Evolutionary conservation across 1,140 invertebrate genomes (phyloP).

Genomic region (Drosophila pectinifera): DNA sequence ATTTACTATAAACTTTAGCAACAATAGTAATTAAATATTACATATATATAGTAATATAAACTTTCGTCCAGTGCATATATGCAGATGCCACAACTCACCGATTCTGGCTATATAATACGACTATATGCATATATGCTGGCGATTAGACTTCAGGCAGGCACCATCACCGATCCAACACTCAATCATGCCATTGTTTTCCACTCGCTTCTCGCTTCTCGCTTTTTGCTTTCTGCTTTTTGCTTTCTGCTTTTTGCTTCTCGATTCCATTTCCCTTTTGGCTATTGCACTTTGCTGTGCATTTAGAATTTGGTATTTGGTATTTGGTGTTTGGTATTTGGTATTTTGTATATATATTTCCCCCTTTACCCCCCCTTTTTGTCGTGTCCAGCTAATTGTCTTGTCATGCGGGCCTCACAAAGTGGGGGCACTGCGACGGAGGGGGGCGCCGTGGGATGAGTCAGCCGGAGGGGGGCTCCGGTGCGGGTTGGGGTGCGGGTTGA

Average conservation of each 20-base stretch:
- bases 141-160: slow-evolving; percentile 21
- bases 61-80: background rate
- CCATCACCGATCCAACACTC: slow-evolving; percentile 17
- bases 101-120: slow-evolving; percentile 2
- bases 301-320: no score
- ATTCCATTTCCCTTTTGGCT: slow-evolving; percentile 27
- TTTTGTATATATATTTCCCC: background rate
- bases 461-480: background rate
- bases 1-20: no score
- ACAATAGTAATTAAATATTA: no score
- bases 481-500: slow-evolving; percentile 19
- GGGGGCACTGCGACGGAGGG: background rate
- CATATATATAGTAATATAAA: no score
- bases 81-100: slow-evolving; percentile 8
- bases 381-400: slow-evolving; percentile 69
- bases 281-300: slow-evolving; percentile 22
- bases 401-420: slow-evolving; percentile 49
- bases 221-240: slow-evolving; percentile 14
- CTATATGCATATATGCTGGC: slow-evolving; percentile 26
- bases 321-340: slow-evolving; percentile 24
- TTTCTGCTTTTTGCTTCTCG: slow-evolving; percentile 8
- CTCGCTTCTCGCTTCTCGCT: slow-evolving; percentile 19
- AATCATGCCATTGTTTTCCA: slow-evolving; percentile 38
- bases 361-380: slow-evolving; percentile 19
- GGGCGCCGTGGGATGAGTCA: slow-evolving; percentile 33